Base-by-base conservation (phyloP, 2,888 invertebrate genomes). In the Arrhopalites spinosus region DNA sequence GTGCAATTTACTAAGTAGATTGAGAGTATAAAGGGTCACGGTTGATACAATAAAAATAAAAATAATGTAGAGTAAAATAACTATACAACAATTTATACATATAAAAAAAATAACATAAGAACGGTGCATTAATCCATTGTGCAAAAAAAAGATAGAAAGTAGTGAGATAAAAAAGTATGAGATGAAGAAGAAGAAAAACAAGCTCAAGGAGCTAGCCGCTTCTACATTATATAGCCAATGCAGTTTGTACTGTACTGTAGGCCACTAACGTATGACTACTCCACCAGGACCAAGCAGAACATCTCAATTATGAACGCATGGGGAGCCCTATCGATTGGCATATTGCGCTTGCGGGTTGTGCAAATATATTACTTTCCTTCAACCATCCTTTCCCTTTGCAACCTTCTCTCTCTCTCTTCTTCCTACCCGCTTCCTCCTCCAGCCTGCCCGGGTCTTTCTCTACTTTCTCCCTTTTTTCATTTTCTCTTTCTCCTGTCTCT, bases 281-380 rank as follows among this genome's bases (percentile, higher is more conserved):
- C 72, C 72, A 72, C 72, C 47, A 72, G 72, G 72, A 76, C 68
- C 68, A 61, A 66, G 74, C 70, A 74, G 77, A 77, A 78, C 75
- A 73, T 75, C 78, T 78, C 78, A 78, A 76, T 74, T 75, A 76
- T 75, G 75, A 78, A 76, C 75, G 78, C 78, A 78, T 75, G 78
- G 72, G 66, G 78, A 78, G 72, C 73, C 36, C 64, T 68, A 78
- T 75, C 75, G 78, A 78, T 78, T 73, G 73, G 71, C 17, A 45
- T 47, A 68, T 74, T 67, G 77, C 77, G 77, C 77, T 66, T 77
- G 77, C 77, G 77, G 74, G 73, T 47, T 72, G 17, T 72, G 72
- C 72, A 64, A 72, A 72, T 72, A 63, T 72, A 43, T 70, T 3
- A 36, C 11, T 7, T 36, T 36, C 36, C 36, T 36, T 36, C 5